These are phyloP conservation scores for Pentalonia nigronervosa DNA, from an alignment of 1,140 invertebrate species.

Conservation along the genomic window DNA sequence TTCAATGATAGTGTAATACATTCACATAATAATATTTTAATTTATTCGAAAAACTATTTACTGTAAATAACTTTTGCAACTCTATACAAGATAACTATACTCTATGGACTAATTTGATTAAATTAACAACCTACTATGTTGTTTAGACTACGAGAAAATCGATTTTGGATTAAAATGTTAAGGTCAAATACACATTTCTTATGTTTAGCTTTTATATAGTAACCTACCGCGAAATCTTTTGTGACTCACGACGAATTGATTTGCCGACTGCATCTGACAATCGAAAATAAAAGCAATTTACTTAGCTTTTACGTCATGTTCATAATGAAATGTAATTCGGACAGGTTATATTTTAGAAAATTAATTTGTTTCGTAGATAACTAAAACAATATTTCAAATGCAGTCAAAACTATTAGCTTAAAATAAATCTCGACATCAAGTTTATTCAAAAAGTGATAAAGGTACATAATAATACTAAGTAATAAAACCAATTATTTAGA, in stretches of 20 bases:
- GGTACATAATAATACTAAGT: not conserved
- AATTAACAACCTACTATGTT: not conserved
- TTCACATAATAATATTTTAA: not conserved
- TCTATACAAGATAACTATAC: not conserved
- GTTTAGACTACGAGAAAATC: not conserved
- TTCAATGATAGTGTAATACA: not conserved
- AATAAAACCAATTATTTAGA: not conserved
- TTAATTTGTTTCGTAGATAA: slow-evolving; percentile 16
- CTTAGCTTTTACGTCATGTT: slow-evolving; percentile 22
- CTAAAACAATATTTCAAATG: not conserved
- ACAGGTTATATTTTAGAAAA: slow-evolving; percentile 25
- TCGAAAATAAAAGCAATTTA: slow-evolving; percentile 50
- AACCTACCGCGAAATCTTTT: not conserved
- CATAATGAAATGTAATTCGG: slow-evolving; percentile 32
- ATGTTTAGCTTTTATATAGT: slow-evolving; percentile 25
- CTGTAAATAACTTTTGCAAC: not conserved
- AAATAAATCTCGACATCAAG: not conserved
- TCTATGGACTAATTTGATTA: not conserved
- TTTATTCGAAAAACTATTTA: not conserved
- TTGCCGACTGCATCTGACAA: slow-evolving; percentile 23
- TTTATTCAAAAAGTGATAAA: not conserved
- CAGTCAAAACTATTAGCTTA: not conserved
- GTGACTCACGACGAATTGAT: slow-evolving; percentile 35
- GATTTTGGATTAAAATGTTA: not conserved
- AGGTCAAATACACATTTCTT: not conserved